Conservation (phyloP, 37 sponge, comb jelly and placozoan genomes). For the Beroe ovata region DNA sequence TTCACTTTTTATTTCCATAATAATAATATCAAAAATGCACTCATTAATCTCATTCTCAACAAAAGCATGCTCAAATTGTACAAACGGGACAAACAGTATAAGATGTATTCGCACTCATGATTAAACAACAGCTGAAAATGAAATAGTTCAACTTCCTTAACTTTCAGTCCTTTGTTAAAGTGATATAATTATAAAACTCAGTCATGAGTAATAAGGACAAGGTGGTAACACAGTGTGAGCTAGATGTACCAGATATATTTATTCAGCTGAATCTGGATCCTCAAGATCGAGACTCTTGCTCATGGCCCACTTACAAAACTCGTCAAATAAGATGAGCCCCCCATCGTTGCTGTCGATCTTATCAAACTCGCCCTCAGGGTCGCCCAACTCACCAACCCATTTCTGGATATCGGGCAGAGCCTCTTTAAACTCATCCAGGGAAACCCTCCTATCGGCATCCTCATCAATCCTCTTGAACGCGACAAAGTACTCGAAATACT, state of each 20-base stretch:
- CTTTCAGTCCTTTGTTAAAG: too few species aligned
- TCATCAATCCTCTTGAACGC: slow-evolving; percentile 55
- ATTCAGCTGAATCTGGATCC: slow-evolving; percentile 8
- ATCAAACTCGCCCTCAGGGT: slow-evolving; percentile 30
- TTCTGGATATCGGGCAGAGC: background rate
- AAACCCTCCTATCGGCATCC: slow-evolving; percentile 54
- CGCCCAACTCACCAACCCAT: background rate
- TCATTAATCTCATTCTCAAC: too few species aligned
- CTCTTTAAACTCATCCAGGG: slow-evolving; percentile 13
- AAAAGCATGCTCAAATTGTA: background rate
- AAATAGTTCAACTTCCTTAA: too few species aligned
- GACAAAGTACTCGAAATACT: slow-evolving; percentile 62
- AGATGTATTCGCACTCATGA: background rate
- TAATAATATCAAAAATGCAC: too few species aligned
- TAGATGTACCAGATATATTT: too few species aligned
- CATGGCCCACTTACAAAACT: slow-evolving; percentile 66
- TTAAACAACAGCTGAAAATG: too few species aligned
- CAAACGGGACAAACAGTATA: background rate
- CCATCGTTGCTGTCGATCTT: slow-evolving; percentile 55
- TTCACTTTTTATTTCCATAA: too few species aligned
- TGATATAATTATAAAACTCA: too few species aligned
- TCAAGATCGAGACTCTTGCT: slow-evolving; percentile 45
- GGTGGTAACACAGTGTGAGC: too few species aligned
- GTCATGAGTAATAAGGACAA: too few species aligned
- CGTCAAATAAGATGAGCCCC: slow-evolving; percentile 2